These are phyloP conservation scores for Gnathonemus longibarbis DNA, from an alignment of 2,113 vertebrate species.

Conservation along the genomic window DNA sequence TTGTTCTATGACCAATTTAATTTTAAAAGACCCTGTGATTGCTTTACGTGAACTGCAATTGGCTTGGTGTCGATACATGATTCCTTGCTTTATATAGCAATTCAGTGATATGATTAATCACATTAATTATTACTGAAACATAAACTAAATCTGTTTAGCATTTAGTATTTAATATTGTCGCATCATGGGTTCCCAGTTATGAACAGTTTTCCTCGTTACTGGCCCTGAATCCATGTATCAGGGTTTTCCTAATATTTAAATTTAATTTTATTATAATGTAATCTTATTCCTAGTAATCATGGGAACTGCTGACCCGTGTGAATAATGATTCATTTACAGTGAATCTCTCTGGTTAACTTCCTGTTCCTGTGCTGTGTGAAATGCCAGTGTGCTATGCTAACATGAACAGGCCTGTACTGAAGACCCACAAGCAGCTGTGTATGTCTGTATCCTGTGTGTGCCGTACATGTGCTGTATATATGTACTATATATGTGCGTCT, in stretches of 20 bases:
- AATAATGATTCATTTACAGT: conserved; percentile 13
- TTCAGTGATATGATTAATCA: neutral
- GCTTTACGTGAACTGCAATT: neutral
- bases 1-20: neutral
- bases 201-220: neutral
- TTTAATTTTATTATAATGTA: neutral
- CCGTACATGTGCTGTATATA: neutral
- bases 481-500: neutral
- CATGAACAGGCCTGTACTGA: conserved; percentile 23
- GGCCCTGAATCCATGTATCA: neutral
- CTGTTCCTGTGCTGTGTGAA: neutral
- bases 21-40: neutral
- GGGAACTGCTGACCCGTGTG: neutral
- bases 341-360: neutral
- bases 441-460: conserved; percentile 33
- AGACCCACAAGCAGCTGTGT: conserved; percentile 30
- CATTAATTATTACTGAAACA: neutral
- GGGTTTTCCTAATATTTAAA: neutral
- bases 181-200: neutral
- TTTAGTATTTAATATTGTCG: neutral
- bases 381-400: conserved; percentile 27
- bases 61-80: neutral
- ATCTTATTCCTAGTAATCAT: neutral
- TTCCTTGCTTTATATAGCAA: neutral
- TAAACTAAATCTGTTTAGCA: neutral